Percentiles rank a stretch among this genome's conserved stretches.
phyloP scores from a whole-genome alignment of 2,888 invertebrate genomes.

The Archips xylosteana region DNA sequence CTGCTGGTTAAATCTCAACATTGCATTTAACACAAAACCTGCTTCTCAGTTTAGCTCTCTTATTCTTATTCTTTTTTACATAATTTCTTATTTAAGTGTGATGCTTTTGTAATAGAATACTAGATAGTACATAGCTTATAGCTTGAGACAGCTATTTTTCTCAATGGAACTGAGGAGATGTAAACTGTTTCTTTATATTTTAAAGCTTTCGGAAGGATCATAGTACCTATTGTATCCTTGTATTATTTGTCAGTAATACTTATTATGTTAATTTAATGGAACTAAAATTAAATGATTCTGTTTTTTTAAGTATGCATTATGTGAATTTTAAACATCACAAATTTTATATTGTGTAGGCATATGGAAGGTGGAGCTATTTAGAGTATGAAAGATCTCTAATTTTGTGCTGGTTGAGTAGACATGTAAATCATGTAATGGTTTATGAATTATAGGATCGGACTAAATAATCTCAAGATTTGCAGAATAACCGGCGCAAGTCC shows the following conservation, averaged over 20 bases:
- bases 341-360: constrained; percentile 16
- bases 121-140: constrained; percentile 16
- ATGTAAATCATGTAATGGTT: neutral
- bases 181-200: neutral
- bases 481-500: neutral
- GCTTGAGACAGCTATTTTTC: neutral
- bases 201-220: neutral
- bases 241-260: constrained; percentile 1
- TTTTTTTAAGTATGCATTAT: neutral
- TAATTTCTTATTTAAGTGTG: constrained; percentile 25
- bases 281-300: neutral
- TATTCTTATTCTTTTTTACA: neutral
- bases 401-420: neutral
- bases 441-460: neutral
- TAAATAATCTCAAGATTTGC: neutral
- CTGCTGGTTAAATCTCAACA: neutral
- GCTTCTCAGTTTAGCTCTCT: constrained; percentile 40
- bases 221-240: neutral
- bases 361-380: neutral
- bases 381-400: neutral
- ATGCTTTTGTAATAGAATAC: constrained; percentile 19
- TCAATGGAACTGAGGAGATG: neutral
- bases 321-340: constrained; percentile 4
- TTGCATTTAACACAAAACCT: constrained; percentile 33
- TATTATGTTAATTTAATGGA: neutral